These are phyloP conservation scores for Synanthedon formicaeformis DNA, from an alignment of 2,888 invertebrate genomes.

Conservation along the genomic window DNA sequence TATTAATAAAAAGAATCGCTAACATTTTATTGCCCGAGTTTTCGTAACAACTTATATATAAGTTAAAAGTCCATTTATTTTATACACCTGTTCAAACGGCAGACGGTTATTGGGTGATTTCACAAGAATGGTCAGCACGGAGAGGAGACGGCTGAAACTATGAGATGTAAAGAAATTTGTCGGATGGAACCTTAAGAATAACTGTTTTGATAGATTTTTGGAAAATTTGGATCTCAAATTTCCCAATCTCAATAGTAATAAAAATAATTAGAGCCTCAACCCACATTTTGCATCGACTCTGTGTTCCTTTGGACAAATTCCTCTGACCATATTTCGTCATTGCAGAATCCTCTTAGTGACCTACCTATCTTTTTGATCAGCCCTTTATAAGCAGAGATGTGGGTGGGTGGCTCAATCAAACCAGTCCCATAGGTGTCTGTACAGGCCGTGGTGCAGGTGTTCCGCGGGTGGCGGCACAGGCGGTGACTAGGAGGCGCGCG, in stretches of 20 bases:
- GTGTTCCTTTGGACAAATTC: too few relatives aligned
- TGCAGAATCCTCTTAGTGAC: neutral
- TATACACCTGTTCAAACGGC: neutral
- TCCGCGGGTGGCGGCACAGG: slow-evolving; percentile 27
- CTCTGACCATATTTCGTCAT: too few relatives aligned
- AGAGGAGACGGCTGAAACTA: too few relatives aligned
- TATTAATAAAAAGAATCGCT: slow-evolving; percentile 42
- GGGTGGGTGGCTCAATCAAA: slow-evolving; percentile 37
- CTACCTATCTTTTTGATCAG: slow-evolving; percentile 6
- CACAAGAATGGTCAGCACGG: too few relatives aligned
- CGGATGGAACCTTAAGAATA: too few relatives aligned
- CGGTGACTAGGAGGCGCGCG: slow-evolving; percentile 55
- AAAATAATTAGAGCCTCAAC: too few relatives aligned
- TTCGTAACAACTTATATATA: slow-evolving; percentile 15
- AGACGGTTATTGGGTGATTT: neutral
- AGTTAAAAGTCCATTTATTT: neutral
- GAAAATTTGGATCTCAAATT: too few relatives aligned
- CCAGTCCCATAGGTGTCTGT: slow-evolving; percentile 62
- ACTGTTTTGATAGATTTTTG: too few relatives aligned
- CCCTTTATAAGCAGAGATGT: neutral
- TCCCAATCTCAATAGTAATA: too few relatives aligned
- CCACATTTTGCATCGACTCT: too few relatives aligned
- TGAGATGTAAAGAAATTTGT: too few relatives aligned
- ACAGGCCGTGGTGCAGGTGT: slow-evolving; percentile 33
- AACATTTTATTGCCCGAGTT: slow-evolving; percentile 55